Percentiles rank a stretch among this genome's conserved stretches.
These are phyloP conservation scores for Amblyopsis hoosieri DNA, from an alignment of 2,797 vertebrate species.

Conservation along the genomic window DNA sequence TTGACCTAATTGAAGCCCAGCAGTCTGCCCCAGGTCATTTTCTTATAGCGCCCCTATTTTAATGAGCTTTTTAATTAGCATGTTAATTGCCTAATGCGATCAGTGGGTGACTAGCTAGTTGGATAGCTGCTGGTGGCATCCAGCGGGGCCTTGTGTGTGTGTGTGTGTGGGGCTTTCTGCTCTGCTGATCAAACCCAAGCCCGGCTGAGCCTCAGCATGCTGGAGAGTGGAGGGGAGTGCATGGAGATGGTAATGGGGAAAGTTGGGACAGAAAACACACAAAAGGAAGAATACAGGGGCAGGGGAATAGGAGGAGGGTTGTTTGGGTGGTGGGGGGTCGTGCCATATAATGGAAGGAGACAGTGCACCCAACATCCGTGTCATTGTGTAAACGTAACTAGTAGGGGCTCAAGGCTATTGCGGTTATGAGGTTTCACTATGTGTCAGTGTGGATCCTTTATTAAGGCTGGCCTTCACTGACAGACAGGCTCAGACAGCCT, in stretches of 20 bases:
- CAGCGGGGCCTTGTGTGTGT: conserved; percentile 55
- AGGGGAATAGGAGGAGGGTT: conserved; percentile 7
- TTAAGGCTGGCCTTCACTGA: conserved; percentile 63
- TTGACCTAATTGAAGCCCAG: conserved; percentile 80
- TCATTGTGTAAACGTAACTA: conserved; percentile 46
- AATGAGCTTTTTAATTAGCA: conserved; percentile 85
- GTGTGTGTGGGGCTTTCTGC: conserved; percentile 47
- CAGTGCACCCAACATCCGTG: conserved; percentile 17
- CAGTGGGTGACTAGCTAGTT: conserved; percentile 70
- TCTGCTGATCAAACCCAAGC: conserved; percentile 47
- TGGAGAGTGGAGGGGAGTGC: background rate
- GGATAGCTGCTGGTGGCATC: conserved; percentile 64
- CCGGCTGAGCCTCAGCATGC: conserved; percentile 26
- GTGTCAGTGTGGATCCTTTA: conserved; percentile 45
- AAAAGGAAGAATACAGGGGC: conserved; percentile 13
- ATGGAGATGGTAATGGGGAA: background rate
- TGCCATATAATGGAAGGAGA: conserved; percentile 26
- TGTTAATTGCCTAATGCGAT: conserved; percentile 83
- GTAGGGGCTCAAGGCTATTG: conserved; percentile 54
- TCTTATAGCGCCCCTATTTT: conserved; percentile 76
- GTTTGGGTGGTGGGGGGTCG: too few relatives aligned
- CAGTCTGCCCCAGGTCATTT: conserved; percentile 72
- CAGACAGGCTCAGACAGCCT: conserved; percentile 49
- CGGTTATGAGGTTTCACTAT: conserved; percentile 50
- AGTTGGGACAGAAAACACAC: background rate